Evolutionary conservation across 2,113 vertebrate genomes (phyloP), one percentile per base, ranked within the genome.

Genomic region (Propithecus coquereli): DNA sequence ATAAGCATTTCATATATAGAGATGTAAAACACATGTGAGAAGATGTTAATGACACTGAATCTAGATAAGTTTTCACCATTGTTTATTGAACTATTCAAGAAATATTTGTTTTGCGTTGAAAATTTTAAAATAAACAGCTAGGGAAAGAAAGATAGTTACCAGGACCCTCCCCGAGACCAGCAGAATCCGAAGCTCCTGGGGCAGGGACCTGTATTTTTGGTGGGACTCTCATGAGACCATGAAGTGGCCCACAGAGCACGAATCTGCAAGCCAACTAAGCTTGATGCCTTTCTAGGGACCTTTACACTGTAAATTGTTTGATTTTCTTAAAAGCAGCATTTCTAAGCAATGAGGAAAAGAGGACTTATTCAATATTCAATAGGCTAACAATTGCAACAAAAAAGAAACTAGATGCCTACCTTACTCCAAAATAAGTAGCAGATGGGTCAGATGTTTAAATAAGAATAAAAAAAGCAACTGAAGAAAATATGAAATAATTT

Each of bases 401-500:
- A 77, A 68, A 52, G 50, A 73, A 74, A 76, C 22, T 16, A 13
- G n/a, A 86, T 45, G 54, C 2, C 57, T 50, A n/a, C 17, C 37
- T 70, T 73, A 47, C 25, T 6, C 30, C 30, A 11, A 74, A 85
- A 12, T 77, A 86, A 57, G 37, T 27, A 90, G 74, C 32, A 87
- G 37, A 22, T 86, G 2, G 76, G 25, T 52, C 76, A 52, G 57
- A 85, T 59, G 37, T 88, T 90, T 80, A 87, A 87, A 68, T 54
- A 7, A 73, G 22, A 57, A 43, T 8, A 6, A 43, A 73, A 45
- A 43, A 65, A 88, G 20, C 6, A 22, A 47, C 37, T 32, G 7
- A 70, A 81, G 40, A 89, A 77, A 70, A 70, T 37, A 88, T 9
- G 45, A 76, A 65, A 77, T 76, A 22, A 54, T 76, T 91, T 70